Conservation (phyloP, 2,888 invertebrate genomes). For the Conistra vaccinii region DNA sequence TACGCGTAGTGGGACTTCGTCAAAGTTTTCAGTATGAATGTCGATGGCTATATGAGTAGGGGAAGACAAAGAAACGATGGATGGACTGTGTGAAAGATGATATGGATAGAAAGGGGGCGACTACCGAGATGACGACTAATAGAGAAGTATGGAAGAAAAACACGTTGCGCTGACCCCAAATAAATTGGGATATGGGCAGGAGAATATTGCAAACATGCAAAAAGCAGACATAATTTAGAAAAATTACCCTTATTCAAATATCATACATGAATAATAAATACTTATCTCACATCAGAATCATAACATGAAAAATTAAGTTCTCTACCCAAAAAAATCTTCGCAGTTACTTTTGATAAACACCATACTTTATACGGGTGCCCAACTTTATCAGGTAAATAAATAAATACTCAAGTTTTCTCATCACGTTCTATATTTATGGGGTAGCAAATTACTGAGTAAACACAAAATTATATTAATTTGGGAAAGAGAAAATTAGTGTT, state of each 20-base stretch:
- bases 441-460: slow-evolving; percentile 56
- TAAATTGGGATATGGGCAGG: too few species aligned
- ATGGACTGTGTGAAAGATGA: too few species aligned
- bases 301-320: slow-evolving; percentile 25
- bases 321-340: slow-evolving; percentile 12
- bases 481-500: slow-evolving; percentile 28
- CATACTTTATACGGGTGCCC: slow-evolving; percentile 30
- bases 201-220: background rate
- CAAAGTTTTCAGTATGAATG: too few species aligned
- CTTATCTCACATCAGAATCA: background rate
- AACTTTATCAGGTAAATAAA: slow-evolving; percentile 50
- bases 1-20: too few species aligned
- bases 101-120: too few species aligned
- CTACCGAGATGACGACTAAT: too few species aligned
- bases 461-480: slow-evolving; percentile 60
- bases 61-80: too few species aligned
- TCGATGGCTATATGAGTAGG: too few species aligned
- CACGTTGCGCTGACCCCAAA: too few species aligned
- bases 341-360: slow-evolving; percentile 18
- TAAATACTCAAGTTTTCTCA: slow-evolving; percentile 54
- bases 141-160: too few species aligned
- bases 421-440: slow-evolving; percentile 59
- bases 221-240: background rate
- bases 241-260: background rate
- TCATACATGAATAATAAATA: background rate